Base-by-base conservation (phyloP, 2,113 vertebrate genomes). In the Lycaon pictus region DNA sequence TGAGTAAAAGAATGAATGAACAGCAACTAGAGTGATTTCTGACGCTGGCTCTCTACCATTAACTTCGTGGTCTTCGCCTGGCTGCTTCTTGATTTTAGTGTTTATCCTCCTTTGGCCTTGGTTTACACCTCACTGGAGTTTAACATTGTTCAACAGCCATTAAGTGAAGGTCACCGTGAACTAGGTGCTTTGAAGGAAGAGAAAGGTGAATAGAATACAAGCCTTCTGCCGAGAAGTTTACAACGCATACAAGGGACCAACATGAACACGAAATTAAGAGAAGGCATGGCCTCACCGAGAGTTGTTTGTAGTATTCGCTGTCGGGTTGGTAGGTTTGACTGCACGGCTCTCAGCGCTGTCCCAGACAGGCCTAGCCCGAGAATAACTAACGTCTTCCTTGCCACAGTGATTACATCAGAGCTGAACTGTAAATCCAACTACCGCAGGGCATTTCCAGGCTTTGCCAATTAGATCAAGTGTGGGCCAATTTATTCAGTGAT, bases 1-100 rank as follows among this genome's bases (percentile, higher is more conserved):
- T 67, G 71, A 89, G 67, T 89, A 67, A 92, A 92, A 72, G 48
- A 90, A 37, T 71, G 43, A 88, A 62, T 67, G 27, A 94, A 80
- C 8, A 84, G 23, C 69, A 55, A 32, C 56, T 76, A 58, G 43
- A 77, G 12, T 74, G 90, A 27, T 7, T 92, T 92, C 72, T 84
- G 19, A 53, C 20, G 86, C 65, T 90, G 35, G 25, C 22, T 62
- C 25, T 79, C n/a, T 11, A 82, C 25, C 55, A 60, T 94, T 88
- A 93, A 95, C 65, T 93, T 83, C 60, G 22, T 60, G 62, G 29
- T 79, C 69, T 85, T 53, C 19, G 12, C 35, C 83, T 84, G 62
- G 15, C 72, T 93, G 56, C 20, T 55, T 71, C 67, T 71, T 93
- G 22, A 77, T 32, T 17, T 89, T 58, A 15, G 17, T 29, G 17